These are phyloP conservation scores for Lacanobia wlatinum DNA, from an alignment of 2,888 invertebrate genomes.

Conservation along the genomic window DNA sequence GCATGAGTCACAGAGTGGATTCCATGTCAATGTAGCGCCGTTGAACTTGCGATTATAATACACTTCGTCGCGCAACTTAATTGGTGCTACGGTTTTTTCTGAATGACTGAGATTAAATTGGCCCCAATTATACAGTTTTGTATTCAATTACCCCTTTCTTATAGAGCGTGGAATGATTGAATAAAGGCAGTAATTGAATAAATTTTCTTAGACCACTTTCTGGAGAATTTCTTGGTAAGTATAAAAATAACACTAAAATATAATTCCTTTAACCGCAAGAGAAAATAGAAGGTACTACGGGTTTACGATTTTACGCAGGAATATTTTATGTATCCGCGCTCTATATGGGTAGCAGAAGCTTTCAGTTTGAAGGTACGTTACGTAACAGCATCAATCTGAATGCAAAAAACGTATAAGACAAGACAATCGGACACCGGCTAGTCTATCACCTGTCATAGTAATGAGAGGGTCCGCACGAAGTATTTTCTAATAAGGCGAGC, in stretches of 20 bases:
- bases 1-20: slow-evolving; percentile 63
- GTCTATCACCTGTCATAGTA: slow-evolving; percentile 72
- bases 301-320: slow-evolving; percentile 47
- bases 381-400: slow-evolving; percentile 69
- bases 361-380: slow-evolving; percentile 65
- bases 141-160: slow-evolving; percentile 66
- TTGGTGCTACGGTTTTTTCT: slow-evolving; percentile 79
- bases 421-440: slow-evolving; percentile 69
- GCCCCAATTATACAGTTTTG: slow-evolving; percentile 72
- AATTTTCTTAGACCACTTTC: slow-evolving; percentile 36
- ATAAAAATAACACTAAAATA: slow-evolving; percentile 56
- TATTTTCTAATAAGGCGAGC: slow-evolving; percentile 69
- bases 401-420: slow-evolving; percentile 69
- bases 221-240: slow-evolving; percentile 39
- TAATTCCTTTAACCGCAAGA: slow-evolving; percentile 40
- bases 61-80: slow-evolving; percentile 81
- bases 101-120: slow-evolving; percentile 74
- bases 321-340: slow-evolving; percentile 44
- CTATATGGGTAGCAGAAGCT: slow-evolving; percentile 42
- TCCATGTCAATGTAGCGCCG: slow-evolving; percentile 67
- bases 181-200: slow-evolving; percentile 47
- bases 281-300: slow-evolving; percentile 40
- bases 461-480: slow-evolving; percentile 67
- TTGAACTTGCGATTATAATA: slow-evolving; percentile 78
- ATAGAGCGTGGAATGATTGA: slow-evolving; percentile 51